These are phyloP conservation scores for Ciconia stormi DNA, from an alignment of 2,113 vertebrate species.

Conservation along the genomic window DNA sequence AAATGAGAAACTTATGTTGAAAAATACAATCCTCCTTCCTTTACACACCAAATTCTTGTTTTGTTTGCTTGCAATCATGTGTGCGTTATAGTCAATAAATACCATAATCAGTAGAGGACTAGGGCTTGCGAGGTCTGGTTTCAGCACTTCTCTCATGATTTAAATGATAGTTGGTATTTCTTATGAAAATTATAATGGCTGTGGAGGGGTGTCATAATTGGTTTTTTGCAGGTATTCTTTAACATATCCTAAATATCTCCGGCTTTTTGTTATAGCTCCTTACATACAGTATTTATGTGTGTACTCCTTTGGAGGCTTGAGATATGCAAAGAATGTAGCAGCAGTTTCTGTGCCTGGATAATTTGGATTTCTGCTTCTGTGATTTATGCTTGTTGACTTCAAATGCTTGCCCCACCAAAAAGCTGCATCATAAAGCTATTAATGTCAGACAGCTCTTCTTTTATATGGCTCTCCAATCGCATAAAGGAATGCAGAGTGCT, in stretches of 20 bases:
- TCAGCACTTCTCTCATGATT: not conserved
- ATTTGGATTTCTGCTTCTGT: not conserved
- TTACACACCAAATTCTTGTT: not conserved
- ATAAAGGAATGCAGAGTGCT: not conserved
- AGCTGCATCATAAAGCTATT: not conserved
- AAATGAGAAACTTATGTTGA: not conserved
- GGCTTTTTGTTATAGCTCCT: not conserved
- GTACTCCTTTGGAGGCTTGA: not conserved
- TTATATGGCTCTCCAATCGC: not conserved
- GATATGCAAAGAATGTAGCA: not conserved
- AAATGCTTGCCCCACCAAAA: not conserved
- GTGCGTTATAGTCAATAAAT: not conserved
- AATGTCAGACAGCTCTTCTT: not conserved
- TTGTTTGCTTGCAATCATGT: not conserved
- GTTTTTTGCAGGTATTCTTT: not conserved
- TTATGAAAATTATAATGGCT: not conserved
- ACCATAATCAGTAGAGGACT: not conserved
- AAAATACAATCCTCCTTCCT: not conserved
- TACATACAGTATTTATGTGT: fast-evolving
- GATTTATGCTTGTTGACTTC: not conserved
- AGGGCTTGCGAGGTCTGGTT: not conserved
- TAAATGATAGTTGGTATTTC: not conserved
- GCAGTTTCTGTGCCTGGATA: not conserved
- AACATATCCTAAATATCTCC: not conserved
- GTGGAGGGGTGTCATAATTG: not conserved